Evolutionary conservation across 2,888 invertebrate species (phyloP).

Genomic region (Caenorhabditis sp.): DNA sequence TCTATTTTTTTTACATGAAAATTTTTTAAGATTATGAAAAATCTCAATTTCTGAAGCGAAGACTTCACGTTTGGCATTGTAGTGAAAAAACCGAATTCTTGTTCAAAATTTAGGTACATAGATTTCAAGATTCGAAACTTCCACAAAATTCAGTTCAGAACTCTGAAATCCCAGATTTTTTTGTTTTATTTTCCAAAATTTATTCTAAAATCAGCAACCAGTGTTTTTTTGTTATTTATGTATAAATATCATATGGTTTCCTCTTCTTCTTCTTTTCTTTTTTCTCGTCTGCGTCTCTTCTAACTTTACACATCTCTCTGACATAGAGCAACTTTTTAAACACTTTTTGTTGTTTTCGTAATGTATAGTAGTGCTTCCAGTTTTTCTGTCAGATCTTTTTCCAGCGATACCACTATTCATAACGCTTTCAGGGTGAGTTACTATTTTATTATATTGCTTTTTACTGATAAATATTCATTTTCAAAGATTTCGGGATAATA

Average conservation of each 20-base stretch:
- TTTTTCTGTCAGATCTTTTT: slow-evolving; percentile 27
- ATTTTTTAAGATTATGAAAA: too few relatives aligned
- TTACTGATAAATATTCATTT: too few relatives aligned
- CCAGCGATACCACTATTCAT: slow-evolving; percentile 33
- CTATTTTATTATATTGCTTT: too few relatives aligned
- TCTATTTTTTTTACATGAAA: too few relatives aligned
- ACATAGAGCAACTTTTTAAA: slow-evolving; percentile 8
- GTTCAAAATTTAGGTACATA: too few relatives aligned
- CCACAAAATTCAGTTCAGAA: too few relatives aligned
- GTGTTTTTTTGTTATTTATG: background rate
- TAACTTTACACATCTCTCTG: slow-evolving; percentile 7
- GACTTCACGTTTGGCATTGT: too few relatives aligned
- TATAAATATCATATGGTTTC: background rate
- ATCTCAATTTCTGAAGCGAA: too few relatives aligned
- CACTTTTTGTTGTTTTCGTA: slow-evolving; percentile 14
- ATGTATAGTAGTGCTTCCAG: slow-evolving; percentile 20
- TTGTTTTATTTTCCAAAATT: background rate
- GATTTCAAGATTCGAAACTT: too few relatives aligned
- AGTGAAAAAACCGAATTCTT: too few relatives aligned
- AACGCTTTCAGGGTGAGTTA: background rate
- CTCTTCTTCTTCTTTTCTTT: slow-evolving; percentile 3
- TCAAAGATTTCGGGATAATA: too few relatives aligned
- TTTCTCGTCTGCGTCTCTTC: slow-evolving; percentile 12
- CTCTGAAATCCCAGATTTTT: too few relatives aligned
- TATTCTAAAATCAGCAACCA: background rate